Conservation (phyloP, 1,140 invertebrate species). For the Lepidurus apus region DNA sequence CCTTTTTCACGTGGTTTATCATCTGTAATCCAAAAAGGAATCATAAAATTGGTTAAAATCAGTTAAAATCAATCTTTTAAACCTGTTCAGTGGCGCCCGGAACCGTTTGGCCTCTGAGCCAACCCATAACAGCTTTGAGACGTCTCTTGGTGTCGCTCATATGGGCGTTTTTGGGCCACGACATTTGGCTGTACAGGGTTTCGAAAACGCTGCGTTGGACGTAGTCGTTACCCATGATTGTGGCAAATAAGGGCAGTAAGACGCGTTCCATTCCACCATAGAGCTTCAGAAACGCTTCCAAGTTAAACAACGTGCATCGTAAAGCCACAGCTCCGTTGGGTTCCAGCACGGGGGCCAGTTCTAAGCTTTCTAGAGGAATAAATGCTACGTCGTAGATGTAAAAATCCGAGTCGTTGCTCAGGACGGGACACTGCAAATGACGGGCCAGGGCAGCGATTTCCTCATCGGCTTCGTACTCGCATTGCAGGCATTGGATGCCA, state of each 20-base stretch:
- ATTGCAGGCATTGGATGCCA: conserved; percentile 59
- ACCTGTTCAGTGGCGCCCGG: conserved; percentile 60
- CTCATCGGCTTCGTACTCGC: conserved; percentile 80
- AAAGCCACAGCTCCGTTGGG: conserved; percentile 43
- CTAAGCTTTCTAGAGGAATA: conserved; percentile 66
- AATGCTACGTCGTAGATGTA: conserved; percentile 77
- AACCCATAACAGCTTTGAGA: conserved; percentile 63
- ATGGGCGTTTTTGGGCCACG: conserved; percentile 54
- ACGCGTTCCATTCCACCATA: conserved; percentile 54
- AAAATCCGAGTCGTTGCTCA: conserved; percentile 89
- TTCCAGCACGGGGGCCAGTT: conserved; percentile 40
- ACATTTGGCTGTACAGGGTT: conserved; percentile 62
- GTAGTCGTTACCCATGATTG: conserved; percentile 80
- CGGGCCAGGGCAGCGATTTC: conserved; percentile 71
- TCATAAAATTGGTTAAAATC: conserved; percentile 28
- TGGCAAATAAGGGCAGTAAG: conserved; percentile 69
- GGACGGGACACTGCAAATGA: conserved; percentile 68
- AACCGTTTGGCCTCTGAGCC: conserved; percentile 62
- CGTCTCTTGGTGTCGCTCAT: conserved; percentile 51
- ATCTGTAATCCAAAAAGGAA: conserved; percentile 33
- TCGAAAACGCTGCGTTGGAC: conserved; percentile 61
- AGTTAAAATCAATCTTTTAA: background rate
- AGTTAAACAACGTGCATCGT: conserved; percentile 63
- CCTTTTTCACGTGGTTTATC: conserved; percentile 38
- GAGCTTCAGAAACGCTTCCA: conserved; percentile 59